Percentiles rank a stretch among this genome's conserved stretches.
phyloP scores from a whole-genome alignment of 1,140 invertebrate genomes.

The Bombus superbus region DNA sequence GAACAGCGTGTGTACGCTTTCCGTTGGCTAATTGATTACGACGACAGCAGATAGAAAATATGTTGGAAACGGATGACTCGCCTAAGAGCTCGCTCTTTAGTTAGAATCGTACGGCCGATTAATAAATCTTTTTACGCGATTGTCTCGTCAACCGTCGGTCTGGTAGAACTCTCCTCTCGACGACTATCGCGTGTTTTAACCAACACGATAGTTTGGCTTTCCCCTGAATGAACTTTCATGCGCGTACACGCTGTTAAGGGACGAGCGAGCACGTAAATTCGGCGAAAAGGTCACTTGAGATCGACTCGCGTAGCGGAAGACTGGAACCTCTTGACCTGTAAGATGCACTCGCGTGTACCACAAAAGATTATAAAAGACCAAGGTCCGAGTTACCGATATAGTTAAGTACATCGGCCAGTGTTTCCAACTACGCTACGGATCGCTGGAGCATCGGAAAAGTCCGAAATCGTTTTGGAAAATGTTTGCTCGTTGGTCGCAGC shows the following conservation, averaged over 20 bases:
- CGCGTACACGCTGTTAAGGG: not conserved
- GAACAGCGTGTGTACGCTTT: too few relatives aligned
- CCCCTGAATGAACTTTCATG: not conserved
- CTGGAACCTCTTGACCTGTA: constrained; percentile 7
- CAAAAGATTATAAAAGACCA: not conserved
- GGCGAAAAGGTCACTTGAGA: constrained; percentile 1
- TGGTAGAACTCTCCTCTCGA: not conserved
- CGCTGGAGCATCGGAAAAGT: not conserved
- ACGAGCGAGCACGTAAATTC: not conserved
- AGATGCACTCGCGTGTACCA: not conserved
- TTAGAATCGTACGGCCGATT: too few relatives aligned
- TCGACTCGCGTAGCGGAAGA: not conserved
- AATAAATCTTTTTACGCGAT: not conserved
- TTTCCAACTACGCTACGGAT: not conserved
- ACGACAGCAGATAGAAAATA: too few relatives aligned
- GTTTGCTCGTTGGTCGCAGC: not conserved
- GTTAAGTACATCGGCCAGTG: not conserved
- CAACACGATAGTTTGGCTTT: not conserved
- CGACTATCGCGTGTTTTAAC: not conserved
- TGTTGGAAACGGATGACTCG: too few relatives aligned
- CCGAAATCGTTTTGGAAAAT: not conserved
- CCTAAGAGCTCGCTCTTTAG: too few relatives aligned
- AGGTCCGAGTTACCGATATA: not conserved
- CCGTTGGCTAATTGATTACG: too few relatives aligned
- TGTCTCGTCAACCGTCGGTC: not conserved